Percentiles rank a stretch among this genome's conserved stretches.
phyloP scores from a whole-genome alignment of 2,888 invertebrate species.

The Conomelus anceps region DNA sequence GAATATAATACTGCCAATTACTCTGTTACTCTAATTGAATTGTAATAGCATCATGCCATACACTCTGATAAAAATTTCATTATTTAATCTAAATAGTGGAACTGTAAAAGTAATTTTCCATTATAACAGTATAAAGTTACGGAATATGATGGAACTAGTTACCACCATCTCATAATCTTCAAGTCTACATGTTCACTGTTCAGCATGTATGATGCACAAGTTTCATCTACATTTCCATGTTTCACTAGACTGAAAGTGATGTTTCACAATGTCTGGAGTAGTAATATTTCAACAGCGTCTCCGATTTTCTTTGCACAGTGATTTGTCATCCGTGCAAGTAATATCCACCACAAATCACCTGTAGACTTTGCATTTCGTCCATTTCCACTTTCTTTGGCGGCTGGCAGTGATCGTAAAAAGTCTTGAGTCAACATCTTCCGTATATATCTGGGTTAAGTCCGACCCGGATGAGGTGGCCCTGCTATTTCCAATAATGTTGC shows the following conservation, averaged over 20 bases:
- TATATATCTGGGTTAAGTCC: neutral
- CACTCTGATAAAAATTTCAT: no score
- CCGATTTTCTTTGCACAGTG: neutral
- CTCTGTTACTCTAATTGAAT: no score
- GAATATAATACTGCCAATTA: no score
- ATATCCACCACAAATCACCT: neutral
- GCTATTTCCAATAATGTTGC: neutral
- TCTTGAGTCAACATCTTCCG: neutral
- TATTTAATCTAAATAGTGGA: no score
- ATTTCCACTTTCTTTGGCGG: no score
- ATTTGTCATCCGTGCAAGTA: neutral
- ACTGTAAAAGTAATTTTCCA: no score
- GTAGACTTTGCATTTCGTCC: neutral
- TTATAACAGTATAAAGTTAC: no score
- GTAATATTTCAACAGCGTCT: neutral
- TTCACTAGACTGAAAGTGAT: neutral
- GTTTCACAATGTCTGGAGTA: neutral
- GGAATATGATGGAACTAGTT: no score
- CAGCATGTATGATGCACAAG: no score
- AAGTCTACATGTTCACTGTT: no score
- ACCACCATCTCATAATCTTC: no score
- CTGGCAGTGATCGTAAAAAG: neutral
- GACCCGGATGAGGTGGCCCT: neutral
- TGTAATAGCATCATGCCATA: no score
- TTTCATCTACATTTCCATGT: neutral